Evolutionary conservation across 2,797 vertebrate species (phyloP), one percentile per base, ranked within the genome.

Genomic region (Lepidocolaptes lacrymiger): DNA sequence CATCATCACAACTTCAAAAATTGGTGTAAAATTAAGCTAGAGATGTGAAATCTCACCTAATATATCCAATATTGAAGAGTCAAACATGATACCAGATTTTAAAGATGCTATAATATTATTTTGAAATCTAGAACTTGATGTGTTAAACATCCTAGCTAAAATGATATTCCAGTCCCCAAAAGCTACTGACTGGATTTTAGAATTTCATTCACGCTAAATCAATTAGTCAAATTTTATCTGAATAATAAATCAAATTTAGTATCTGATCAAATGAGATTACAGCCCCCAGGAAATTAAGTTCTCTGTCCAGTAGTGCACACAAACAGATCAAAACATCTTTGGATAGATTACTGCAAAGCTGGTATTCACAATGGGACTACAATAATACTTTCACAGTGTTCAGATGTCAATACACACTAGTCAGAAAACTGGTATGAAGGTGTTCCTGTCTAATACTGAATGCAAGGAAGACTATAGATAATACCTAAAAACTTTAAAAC

Each of bases 161-260:
- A 95, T 54, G 9, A 76, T 62, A 91, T 88, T 91, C 62, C 46
- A 86, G 88, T 89, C 32, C 58, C 76, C 69, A 95, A 94, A 22
- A 90, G 73, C 43, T 78, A 91, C 67, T 66, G 75, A 90, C 58
- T 90, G 69, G 43, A 86, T 91, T 94, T 90, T 76, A 88, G 85
- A 91, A 95, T 88, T 89, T 91, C 64, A 91, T 92, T 95, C 76
- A 93, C 0, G 0, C 58, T 86, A 92, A 96, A 93, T 96, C 89
- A 95, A 95, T 96, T 91, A 95, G 73, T 81, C 82, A 90, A 91
- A 91, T 90, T 95, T 94, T 89, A 48, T 71, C 89, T 85, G 21
- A 96, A 92, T 93, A 94, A 94, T 88, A 93, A 74, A 96, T 95
- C 48, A 93, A 83, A 95, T 89, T 88, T 91, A 91, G 72, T 77